phyloP scores from a whole-genome alignment of 2,888 invertebrate genomes.

The Willowsia nigromaculata region DNA sequence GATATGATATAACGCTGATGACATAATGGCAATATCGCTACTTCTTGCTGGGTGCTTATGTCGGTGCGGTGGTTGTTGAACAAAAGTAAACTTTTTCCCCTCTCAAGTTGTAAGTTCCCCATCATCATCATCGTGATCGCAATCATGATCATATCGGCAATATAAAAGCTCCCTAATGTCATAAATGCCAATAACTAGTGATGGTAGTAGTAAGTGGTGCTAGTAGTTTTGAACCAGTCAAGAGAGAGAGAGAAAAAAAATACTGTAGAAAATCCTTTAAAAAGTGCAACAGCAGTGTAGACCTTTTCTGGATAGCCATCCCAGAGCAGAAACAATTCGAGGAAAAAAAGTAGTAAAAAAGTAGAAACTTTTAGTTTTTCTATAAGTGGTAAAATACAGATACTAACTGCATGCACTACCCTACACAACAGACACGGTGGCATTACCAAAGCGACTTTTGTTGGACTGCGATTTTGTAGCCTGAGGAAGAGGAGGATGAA shows the following conservation, averaged over 20 bases:
- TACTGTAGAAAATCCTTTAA: neutral
- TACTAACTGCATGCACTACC: too few relatives aligned
- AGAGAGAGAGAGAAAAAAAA: neutral
- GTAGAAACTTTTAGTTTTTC: neutral
- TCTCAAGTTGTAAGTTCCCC: neutral
- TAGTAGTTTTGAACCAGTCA: too few relatives aligned
- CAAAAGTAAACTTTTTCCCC: constrained; percentile 1
- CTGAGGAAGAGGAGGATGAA: neutral
- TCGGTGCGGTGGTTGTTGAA: neutral
- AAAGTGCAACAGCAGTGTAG: neutral
- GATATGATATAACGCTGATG: neutral
- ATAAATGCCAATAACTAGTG: constrained; percentile 27
- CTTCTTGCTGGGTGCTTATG: neutral
- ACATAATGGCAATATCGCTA: constrained; percentile 34
- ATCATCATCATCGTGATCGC: neutral
- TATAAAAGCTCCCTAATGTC: constrained; percentile 18
- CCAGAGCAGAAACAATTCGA: neutral
- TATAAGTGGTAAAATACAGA: neutral
- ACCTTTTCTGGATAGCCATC: neutral
- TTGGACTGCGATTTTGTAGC: too few relatives aligned
- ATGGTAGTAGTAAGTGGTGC: neutral
- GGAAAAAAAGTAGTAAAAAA: neutral
- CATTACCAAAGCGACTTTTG: too few relatives aligned
- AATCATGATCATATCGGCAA: constrained; percentile 14
- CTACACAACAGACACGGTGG: too few relatives aligned